Percentiles rank a stretch among this genome's conserved stretches.
Conservation (phyloP, 2,797 vertebrate species). For the Chiloscyllium punctatum region DNA sequence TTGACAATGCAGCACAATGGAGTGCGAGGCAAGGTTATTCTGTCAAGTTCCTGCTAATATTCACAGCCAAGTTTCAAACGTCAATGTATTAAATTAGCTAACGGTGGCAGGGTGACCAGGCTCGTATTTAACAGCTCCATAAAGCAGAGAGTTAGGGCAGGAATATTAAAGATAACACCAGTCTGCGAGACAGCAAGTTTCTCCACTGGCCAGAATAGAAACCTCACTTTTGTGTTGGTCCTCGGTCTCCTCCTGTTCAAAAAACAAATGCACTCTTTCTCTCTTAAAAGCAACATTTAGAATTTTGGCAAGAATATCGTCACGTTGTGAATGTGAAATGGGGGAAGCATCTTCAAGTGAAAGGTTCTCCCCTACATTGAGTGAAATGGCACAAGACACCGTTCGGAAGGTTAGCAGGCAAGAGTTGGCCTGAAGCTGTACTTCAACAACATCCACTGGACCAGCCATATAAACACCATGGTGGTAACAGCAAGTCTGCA, state of each 20-base stretch:
- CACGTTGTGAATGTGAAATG: neutral
- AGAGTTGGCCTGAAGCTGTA: neutral
- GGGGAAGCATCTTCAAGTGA: neutral
- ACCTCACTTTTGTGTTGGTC: neutral
- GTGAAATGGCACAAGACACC: neutral
- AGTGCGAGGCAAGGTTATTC: neutral
- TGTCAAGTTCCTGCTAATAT: neutral
- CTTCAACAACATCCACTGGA: neutral
- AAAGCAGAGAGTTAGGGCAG: neutral
- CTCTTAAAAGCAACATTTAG: neutral
- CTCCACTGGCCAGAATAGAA: neutral
- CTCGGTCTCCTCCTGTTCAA: neutral
- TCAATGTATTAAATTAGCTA: neutral
- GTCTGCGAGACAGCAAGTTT: neutral
- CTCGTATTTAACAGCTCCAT: neutral
- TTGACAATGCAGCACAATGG: neutral
- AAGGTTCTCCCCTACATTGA: neutral
- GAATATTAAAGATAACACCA: neutral
- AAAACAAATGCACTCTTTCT: neutral
- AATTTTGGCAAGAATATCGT: neutral
- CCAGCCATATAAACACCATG: neutral
- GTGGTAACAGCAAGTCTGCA: neutral
- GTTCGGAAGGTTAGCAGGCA: neutral
- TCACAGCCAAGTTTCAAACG: neutral
- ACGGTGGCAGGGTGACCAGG: neutral